phyloP scores from a whole-genome alignment of 2,888 invertebrate species.

The Cheilosia scutellata region DNA sequence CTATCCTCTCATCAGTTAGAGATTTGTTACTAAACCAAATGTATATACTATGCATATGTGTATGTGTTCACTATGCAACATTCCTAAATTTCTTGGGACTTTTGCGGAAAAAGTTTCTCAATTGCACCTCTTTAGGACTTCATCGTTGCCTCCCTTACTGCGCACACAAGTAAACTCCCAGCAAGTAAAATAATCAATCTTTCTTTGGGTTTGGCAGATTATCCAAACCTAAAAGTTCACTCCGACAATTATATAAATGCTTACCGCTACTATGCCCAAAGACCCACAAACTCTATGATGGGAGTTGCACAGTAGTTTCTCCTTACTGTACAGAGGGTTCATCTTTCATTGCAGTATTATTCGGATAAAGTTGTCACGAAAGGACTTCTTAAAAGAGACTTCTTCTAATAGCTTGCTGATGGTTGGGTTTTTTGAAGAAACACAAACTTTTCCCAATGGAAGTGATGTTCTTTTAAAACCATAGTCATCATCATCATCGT shows the following conservation, averaged over 20 bases:
- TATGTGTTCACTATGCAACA: neutral
- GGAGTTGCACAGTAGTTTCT: conserved; percentile 13
- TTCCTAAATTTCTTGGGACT: conserved; percentile 13
- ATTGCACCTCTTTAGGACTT: conserved; percentile 24
- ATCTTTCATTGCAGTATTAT: conserved; percentile 61
- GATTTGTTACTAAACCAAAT: neutral
- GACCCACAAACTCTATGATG: neutral
- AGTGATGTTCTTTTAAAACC: conserved; percentile 63
- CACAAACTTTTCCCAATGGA: conserved; percentile 50
- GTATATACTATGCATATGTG: neutral
- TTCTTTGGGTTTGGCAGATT: conserved; percentile 50
- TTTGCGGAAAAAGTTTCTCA: conserved; percentile 19
- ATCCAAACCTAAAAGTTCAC: conserved; percentile 48
- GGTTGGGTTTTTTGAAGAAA: conserved; percentile 26
- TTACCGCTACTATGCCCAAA: conserved; percentile 10
- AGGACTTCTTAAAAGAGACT: conserved; percentile 51
- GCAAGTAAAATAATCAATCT: conserved; percentile 63
- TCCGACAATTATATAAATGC: conserved; percentile 56
- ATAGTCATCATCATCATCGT: conserved; percentile 17
- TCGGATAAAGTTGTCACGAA: conserved; percentile 54
- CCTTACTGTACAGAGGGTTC: conserved; percentile 15
- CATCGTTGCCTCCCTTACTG: neutral
- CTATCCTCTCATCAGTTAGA: neutral
- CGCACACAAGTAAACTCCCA: neutral
- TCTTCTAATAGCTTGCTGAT: conserved; percentile 18